These are phyloP conservation scores for Acyrthosiphon pisum DNA, from an alignment of 1,140 invertebrate species.

Conservation along the genomic window DNA sequence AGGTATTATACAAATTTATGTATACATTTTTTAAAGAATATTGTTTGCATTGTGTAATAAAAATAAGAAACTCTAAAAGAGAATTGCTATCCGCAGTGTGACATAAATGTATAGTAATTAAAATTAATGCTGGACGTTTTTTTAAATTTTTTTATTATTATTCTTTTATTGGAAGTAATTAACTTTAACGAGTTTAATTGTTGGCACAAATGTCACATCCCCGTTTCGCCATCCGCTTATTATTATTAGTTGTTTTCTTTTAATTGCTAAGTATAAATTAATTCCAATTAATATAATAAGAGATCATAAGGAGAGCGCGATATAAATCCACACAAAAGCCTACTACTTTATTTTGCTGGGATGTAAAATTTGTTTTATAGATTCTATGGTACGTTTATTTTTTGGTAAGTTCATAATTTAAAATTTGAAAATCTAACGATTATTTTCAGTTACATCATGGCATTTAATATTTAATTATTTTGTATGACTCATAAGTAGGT, in stretches of 20 bases:
- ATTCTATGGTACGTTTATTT: background rate
- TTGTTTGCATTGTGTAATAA: slow-evolving; percentile 38
- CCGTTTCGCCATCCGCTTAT: slow-evolving; percentile 57
- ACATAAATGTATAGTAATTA: slow-evolving; percentile 57
- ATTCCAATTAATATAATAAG: slow-evolving; percentile 57
- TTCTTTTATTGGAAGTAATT: slow-evolving; percentile 57
- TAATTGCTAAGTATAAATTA: slow-evolving; percentile 57
- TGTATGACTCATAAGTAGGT: background rate
- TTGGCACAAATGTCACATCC: slow-evolving; percentile 57
- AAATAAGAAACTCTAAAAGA: slow-evolving; percentile 51
- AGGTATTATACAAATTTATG: slow-evolving; percentile 1
- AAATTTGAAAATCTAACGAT: background rate
- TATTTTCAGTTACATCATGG: background rate
- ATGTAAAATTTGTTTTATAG: background rate
- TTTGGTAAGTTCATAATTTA: background rate
- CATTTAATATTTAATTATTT: background rate
- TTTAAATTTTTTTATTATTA: slow-evolving; percentile 58
- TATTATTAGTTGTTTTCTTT: slow-evolving; percentile 58
- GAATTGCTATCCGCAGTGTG: slow-evolving; percentile 53
- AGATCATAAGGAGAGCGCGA: slow-evolving; percentile 49
- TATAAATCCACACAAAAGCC: slow-evolving; percentile 35
- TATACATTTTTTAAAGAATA: slow-evolving; percentile 25
- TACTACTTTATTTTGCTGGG: background rate
- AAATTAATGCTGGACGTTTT: slow-evolving; percentile 55
- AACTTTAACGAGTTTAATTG: slow-evolving; percentile 58